phyloP scores from a whole-genome alignment of 2,797 vertebrate species.

The Philypnodon macrostomus region DNA sequence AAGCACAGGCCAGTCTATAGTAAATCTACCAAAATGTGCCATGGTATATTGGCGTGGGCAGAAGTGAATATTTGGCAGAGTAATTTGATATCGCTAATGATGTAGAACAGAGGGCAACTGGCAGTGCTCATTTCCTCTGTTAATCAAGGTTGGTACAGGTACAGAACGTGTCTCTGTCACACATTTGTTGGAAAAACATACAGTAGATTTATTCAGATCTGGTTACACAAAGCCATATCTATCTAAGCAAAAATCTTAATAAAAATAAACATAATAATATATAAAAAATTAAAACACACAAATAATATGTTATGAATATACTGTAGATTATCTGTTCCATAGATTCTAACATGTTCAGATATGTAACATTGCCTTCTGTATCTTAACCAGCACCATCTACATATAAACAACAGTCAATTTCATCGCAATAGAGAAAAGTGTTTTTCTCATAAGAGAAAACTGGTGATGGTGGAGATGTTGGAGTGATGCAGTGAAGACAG shows the following conservation, averaged over 20 bases:
- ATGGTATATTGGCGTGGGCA: constrained; percentile 38
- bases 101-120: constrained; percentile 42
- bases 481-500: constrained; percentile 33
- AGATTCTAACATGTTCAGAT: no score
- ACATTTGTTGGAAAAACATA: constrained; percentile 1
- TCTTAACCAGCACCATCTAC: constrained; percentile 32
- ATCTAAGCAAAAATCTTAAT: no score
- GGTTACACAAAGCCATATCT: no score
- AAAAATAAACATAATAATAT: no score
- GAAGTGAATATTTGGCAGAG: constrained; percentile 43
- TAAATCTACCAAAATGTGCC: constrained; percentile 49
- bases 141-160: constrained; percentile 33
- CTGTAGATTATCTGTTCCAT: no score
- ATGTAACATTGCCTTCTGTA: no score
- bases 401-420: constrained; percentile 33
- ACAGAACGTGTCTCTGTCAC: constrained; percentile 36
- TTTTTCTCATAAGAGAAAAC: constrained; percentile 2
- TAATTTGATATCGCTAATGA: constrained; percentile 41
- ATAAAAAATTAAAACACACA: no score
- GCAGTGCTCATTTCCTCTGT: constrained; percentile 45
- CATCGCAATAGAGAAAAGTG: no score
- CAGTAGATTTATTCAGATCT: not conserved
- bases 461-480: not conserved
- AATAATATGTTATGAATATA: no score
- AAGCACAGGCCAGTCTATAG: constrained; percentile 37